Evolutionary conservation across 2,888 invertebrate species (phyloP).

Genomic region (Lordiphosa fenestrarum): DNA sequence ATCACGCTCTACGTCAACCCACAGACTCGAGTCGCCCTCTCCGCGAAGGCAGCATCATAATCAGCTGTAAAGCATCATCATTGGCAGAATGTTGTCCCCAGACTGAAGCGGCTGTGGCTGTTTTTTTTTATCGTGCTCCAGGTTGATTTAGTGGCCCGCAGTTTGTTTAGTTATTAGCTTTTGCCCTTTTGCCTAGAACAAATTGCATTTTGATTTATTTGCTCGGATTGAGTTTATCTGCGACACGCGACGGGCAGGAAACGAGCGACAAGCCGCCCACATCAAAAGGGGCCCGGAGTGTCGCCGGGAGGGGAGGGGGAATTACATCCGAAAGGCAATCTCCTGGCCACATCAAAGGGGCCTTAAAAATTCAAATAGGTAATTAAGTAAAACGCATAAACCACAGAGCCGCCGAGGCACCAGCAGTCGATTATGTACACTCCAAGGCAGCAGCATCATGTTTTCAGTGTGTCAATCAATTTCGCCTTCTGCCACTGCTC

Average conservation of each 20-base stretch:
- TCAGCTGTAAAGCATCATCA: constrained; percentile 45
- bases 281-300: constrained; percentile 27
- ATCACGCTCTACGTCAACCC: constrained; percentile 54
- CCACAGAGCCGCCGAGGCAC: constrained; percentile 52
- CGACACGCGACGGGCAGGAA: constrained; percentile 61
- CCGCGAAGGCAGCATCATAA: constrained; percentile 55
- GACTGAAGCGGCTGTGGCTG: constrained; percentile 22
- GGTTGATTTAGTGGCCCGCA: constrained; percentile 70
- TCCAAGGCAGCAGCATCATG: constrained; percentile 17
- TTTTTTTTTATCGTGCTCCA: constrained; percentile 46
- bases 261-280: constrained; percentile 55
- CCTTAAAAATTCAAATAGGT: constrained; percentile 70
- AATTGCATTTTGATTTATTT: constrained; percentile 77
- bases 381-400: constrained; percentile 74
- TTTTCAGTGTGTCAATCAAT: constrained; percentile 55
- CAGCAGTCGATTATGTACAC: constrained; percentile 65
- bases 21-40: neutral
- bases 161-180: constrained; percentile 73
- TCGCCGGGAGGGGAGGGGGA: constrained; percentile 22
- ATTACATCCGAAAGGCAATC: constrained; percentile 24
- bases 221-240: constrained; percentile 60
- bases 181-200: constrained; percentile 71
- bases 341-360: constrained; percentile 68
- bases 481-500: constrained; percentile 13
- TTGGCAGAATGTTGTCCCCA: constrained; percentile 39